Conservation (phyloP, 2,797 vertebrate species). For the Phataginus tetradactyla region DNA sequence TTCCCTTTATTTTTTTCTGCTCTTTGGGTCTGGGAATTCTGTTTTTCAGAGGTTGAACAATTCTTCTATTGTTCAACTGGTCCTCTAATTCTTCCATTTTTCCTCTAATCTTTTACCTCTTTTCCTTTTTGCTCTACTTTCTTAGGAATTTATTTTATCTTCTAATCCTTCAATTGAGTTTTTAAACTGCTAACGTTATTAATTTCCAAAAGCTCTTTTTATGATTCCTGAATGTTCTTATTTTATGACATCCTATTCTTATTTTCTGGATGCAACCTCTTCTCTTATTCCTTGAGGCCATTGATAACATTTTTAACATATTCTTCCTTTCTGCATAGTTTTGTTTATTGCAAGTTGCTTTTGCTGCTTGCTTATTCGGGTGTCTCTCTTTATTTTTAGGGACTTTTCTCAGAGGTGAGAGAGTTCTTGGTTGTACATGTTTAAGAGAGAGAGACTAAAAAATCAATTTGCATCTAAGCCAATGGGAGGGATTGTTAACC, state of each 20-base stretch:
- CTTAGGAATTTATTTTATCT: neutral
- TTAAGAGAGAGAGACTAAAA: neutral
- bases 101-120: neutral
- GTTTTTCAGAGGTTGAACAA: neutral
- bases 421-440: neutral
- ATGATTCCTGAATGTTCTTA: neutral
- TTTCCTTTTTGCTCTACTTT: neutral
- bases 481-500: neutral
- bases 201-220: constrained; percentile 1
- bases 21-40: constrained; percentile 8
- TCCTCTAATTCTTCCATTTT: neutral
- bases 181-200: neutral
- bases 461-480: neutral
- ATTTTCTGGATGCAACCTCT: neutral
- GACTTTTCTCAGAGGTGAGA: neutral
- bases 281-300: neutral
- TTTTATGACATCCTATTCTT: neutral
- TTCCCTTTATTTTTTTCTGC: neutral
- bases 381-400: neutral
- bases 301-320: neutral
- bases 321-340: neutral
- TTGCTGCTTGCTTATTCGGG: neutral
- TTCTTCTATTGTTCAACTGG: neutral
- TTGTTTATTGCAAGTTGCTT: neutral
- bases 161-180: neutral